Base-by-base conservation (phyloP, 2,113 vertebrate genomes). In the Tragelaphus buxtoni region DNA sequence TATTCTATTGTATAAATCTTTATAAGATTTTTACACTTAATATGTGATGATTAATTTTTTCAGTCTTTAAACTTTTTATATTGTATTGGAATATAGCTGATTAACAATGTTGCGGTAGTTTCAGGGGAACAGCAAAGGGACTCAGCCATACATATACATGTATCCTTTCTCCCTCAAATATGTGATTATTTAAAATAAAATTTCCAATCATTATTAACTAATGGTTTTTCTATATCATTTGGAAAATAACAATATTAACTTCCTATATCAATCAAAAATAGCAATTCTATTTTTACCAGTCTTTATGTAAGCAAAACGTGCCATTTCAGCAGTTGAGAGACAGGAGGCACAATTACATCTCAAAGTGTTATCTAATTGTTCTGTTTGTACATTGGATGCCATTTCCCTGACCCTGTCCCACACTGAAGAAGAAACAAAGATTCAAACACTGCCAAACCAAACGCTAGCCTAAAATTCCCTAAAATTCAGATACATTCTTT, bases 341-440 rank as follows among this genome's bases (percentile, higher is more conserved):
- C 6, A 12, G 32, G 53, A 96, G 16, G 16, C 45, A 91, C n/a
- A 77, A 17, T 88, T 92, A 49, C 47, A 42, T 82, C 45, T 77
- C 69, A 56, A 10, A 69, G 13, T 58, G 49, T 85, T 81, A 42
- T 26, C 28, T 82, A 61, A 32, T 49, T 74, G 30, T 90, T 96
- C 60, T 93, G 0, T 79, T 92, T 94, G n/a, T 55, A 30, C 4
- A 35, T 13, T 77, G 35, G 96, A 74, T 94, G 51, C 28, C 76
- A 53, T 95, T 94, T 91, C 90, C 17, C 30, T 93, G 16, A 35
- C 49, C 22, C 14, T 0, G 1, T 60, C 61, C 55, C 45, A 88
- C 45, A 49, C 3, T 49, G 77, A 91, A 83, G 53, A 56, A 51
- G 56, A 95, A 94, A 84, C 92, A 96, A 95, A 97, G 51, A 84